Evolutionary conservation across 2,888 invertebrate genomes (phyloP), one percentile per base, ranked within the genome.

Genomic region (Lissocephala sabroskyi): DNA sequence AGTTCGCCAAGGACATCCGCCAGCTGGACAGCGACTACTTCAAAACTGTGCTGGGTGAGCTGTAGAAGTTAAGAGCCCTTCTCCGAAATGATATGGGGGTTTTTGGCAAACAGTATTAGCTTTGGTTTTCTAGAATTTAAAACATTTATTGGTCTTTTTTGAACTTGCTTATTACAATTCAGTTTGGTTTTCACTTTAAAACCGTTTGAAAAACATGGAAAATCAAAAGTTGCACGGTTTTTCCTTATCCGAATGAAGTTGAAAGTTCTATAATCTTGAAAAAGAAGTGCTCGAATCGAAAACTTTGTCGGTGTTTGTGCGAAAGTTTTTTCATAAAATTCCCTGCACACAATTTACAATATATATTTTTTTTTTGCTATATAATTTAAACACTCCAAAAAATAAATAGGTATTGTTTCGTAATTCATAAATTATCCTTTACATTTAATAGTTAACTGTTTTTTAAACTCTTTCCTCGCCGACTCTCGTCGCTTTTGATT

Each of bases 11-110:
- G 26, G 81, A 82, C 62, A 83, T 83, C n/a, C 61, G 73, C 45
- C 57, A 76, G 39, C 50, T 82, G 41, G 80, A 83, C 39, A 83
- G 83, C 44, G 78, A 80, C 52, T 84, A 84, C 47, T 83, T 84
- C 36, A 81, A 71, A 13, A 58, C 76, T 0, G 77, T 81, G 4
- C 50, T 82, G 43, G n/a, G n/a, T 65, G 76, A 23, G 65, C 63
- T 7, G 54, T 49, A 11, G 57, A 65, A 18, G 46, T 39, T 40
- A 56, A 59, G n/a, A 18, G 13, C n/a, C 19, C 11, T 9, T 42
- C 23, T 5, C n/a, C n/a, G n/a, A n/a, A n/a, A n/a, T n/a, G n/a
- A n/a, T n/a, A n/a, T n/a, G n/a, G n/a, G n/a, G n/a, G n/a, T n/a
- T n/a, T n/a, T n/a, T n/a, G n/a, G n/a, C n/a, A n/a, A 23, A 3